phyloP scores from a whole-genome alignment of 2,888 invertebrate genomes.

The Cryptocephalus moraei region DNA sequence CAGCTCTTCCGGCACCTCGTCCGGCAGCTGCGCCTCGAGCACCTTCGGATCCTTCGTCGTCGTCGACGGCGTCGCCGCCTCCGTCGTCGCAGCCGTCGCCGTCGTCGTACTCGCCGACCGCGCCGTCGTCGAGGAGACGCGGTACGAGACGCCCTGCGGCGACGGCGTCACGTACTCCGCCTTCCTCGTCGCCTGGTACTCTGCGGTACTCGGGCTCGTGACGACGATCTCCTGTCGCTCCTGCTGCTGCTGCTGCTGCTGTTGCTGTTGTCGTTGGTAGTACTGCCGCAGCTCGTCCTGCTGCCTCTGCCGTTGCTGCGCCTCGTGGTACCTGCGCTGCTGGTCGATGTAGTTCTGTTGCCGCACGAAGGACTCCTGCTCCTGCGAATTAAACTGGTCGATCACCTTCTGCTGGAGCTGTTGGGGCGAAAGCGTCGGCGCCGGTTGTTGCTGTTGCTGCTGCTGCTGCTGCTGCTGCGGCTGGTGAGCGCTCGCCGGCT shows the following conservation, averaged over 20 bases:
- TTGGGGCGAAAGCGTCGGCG: not conserved
- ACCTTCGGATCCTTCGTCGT: slow-evolving; percentile 44
- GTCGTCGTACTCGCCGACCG: slow-evolving; percentile 39
- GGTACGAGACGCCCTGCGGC: slow-evolving; percentile 7
- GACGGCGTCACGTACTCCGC: slow-evolving; percentile 13
- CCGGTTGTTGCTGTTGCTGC: not conserved
- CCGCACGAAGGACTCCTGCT: not conserved
- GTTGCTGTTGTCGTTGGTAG: slow-evolving; percentile 22
- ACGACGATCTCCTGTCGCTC: slow-evolving; percentile 17
- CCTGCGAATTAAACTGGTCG: not conserved
- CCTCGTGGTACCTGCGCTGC: slow-evolving; percentile 23
- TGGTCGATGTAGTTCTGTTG: slow-evolving; percentile 1
- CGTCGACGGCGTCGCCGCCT: slow-evolving; percentile 36
- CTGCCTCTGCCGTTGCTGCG: slow-evolving; percentile 13
- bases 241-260: slow-evolving; percentile 41
- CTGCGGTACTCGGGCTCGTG: slow-evolving; percentile 6
- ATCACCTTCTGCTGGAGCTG: not conserved
- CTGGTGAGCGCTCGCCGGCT: slow-evolving; percentile 15
- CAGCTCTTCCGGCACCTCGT: slow-evolving; percentile 81
- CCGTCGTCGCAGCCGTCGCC: slow-evolving; percentile 40
- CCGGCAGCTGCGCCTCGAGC: slow-evolving; percentile 55
- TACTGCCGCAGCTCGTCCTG: slow-evolving; percentile 35
- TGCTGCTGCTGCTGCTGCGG: slow-evolving; percentile 1
- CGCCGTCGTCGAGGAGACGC: not conserved
- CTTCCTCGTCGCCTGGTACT: slow-evolving; percentile 11